Evolutionary conservation across 2,113 vertebrate genomes (phyloP), one percentile per base, ranked within the genome.

Genomic region (Sapajus apella): DNA sequence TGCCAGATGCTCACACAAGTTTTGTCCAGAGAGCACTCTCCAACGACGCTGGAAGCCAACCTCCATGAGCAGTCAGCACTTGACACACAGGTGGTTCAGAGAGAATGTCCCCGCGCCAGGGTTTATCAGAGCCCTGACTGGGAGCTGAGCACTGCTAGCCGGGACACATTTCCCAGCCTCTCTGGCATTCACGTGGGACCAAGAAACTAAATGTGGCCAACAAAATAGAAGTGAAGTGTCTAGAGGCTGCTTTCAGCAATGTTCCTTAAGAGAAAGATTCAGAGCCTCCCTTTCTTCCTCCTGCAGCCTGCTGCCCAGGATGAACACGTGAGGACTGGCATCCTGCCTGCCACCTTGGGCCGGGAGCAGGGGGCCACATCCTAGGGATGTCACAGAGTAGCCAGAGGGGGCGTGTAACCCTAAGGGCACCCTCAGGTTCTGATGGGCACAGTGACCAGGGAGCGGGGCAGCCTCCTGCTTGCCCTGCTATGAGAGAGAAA

Each of bases 401-500:
- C 1, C 47, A n/a, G 45, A 52, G 45, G 35, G 16, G 79, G 30
- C 58, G 23, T 12, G 55, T 58, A 32, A 37, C 73, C 35, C 1
- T 4, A 20, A 64, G 27, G 61, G 61, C 61, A 30, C 27, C 27
- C 12, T 64, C 27, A 5, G 21, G 50, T 12, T 50, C 61, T 20
- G 9, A 21, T 0, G 3, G 86, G 37, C 40, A 18, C n/a, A 50
- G 43, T 10, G 2, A 47, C 55, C 50, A 40, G 8, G 70, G 25
- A 27, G 37, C 6, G 0, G 16, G 16, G 35, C 5, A 0, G 7
- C 50, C 37, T 45, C 8, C 47, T 1, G 25, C 30, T 30, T 2
- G 6, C 23, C 8, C 17, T 12, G 3, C 25, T 1, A 30, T 27
- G 35, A 10, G 45, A 86, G 20, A 13, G 66, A 50, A 68, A 35